Conservation (phyloP, 2,113 vertebrate genomes). For the Aramus guarauna region DNA sequence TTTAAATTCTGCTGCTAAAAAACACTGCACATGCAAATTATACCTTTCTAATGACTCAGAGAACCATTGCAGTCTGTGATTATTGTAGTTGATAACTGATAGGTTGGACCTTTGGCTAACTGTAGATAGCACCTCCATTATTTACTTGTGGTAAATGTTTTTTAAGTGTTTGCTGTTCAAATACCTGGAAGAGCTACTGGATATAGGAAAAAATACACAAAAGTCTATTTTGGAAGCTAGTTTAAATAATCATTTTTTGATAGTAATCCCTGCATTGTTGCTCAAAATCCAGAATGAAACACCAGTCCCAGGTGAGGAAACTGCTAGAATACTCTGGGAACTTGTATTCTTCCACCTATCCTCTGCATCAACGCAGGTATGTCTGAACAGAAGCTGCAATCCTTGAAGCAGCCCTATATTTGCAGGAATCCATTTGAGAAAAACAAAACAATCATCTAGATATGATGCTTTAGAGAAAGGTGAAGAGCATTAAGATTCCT, state of each 20-base stretch:
- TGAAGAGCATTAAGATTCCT: neutral
- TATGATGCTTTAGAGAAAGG: neutral
- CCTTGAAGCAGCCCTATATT: neutral
- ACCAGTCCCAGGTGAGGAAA: neutral
- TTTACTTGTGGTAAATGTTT: neutral
- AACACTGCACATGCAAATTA: constrained; percentile 26
- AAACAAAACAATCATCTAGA: neutral
- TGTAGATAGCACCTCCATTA: neutral
- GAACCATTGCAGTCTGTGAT: neutral
- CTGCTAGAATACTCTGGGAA: neutral
- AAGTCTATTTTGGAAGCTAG: neutral
- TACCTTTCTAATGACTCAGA: neutral
- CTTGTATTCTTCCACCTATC: neutral
- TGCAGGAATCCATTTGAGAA: neutral
- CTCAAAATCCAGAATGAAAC: neutral
- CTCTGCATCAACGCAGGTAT: neutral
- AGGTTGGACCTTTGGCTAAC: neutral
- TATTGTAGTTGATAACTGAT: neutral
- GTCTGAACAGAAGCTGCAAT: neutral
- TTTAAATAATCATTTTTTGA: neutral
- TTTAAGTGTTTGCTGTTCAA: neutral
- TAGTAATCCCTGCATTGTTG: neutral
- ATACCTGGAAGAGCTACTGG: neutral
- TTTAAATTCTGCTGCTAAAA: constrained; percentile 47
- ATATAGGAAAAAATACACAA: neutral